Percentiles rank a stretch among this genome's conserved stretches.
Conservation (phyloP, 2,797 vertebrate genomes). For the Coranthus polyacanthus region DNA sequence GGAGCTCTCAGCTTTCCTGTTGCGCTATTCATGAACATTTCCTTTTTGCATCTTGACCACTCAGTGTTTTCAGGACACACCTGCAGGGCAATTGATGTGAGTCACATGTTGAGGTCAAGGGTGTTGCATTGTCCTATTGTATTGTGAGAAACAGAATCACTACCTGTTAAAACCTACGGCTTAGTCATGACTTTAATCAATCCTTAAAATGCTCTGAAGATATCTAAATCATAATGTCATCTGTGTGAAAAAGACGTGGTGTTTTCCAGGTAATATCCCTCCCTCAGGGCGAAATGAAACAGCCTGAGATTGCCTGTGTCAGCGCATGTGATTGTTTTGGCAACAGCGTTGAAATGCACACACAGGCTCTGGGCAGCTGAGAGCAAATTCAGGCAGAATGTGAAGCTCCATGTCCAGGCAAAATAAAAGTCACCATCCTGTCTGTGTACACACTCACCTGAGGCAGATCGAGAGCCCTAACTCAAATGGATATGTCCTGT, state of each 20-base stretch:
- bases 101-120: conserved; percentile 55
- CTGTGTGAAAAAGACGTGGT: conserved; percentile 8
- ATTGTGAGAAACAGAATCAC: conserved; percentile 40
- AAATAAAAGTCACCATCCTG: conserved; percentile 24
- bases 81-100: conserved; percentile 67
- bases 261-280: conserved; percentile 49
- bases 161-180: conserved; percentile 28
- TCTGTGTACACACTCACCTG: conserved; percentile 50
- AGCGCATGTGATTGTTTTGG: conserved; percentile 80
- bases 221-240: conserved; percentile 7
- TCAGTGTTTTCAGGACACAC: conserved; percentile 78
- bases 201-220: conserved; percentile 21
- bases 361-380: conserved; percentile 28
- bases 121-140: conserved; percentile 45
- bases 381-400: conserved; percentile 35
- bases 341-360: conserved; percentile 73
- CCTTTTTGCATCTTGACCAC: conserved; percentile 59
- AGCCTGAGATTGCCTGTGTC: conserved; percentile 58
- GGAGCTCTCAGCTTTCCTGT: conserved; percentile 68
- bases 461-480: conserved; percentile 20
- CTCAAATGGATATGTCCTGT: conserved; percentile 44
- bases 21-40: conserved; percentile 78
- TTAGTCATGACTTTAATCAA: conserved; percentile 15
- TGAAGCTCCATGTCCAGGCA: conserved; percentile 32
- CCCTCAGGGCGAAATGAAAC: conserved; percentile 41